Base-by-base conservation (phyloP, 2,797 vertebrate genomes). In the Pteronotus mesoamericanus region DNA sequence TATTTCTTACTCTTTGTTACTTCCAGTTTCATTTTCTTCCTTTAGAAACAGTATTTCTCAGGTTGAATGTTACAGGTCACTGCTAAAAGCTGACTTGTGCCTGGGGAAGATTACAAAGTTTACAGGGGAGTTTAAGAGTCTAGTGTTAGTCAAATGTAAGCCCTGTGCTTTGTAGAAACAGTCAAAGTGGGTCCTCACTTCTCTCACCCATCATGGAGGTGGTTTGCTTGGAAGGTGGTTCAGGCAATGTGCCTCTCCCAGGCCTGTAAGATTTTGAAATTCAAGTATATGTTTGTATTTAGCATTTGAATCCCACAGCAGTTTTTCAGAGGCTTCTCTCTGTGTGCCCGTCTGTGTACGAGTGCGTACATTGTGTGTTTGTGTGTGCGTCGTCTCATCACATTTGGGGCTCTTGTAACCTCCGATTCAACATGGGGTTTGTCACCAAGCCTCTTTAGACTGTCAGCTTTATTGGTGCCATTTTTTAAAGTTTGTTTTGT, bases 401-500 rank as follows among this genome's bases (percentile, higher is more conserved):
- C 83, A 69, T 95, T 94, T 89, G 46, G 24, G 53, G 29, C 92
- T 72, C 78, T 89, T 91, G 93, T 89, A 92, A 96, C 97, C 97
- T 92, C 71, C 96, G 74, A 39, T 89, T 90, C 89, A 96, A 94
- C 96, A 12, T 51, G 34, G 11, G 88, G 93, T 89, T 96, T 97
- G 94, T 94, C 80, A 95, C 51, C 84, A 95, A 66, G 69, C 90
- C 85, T 94, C 69, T 97, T 96, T 97, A 94, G 96, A 86, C 97
- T 97, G 94, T 97, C 97, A 97, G 89, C 95, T 98, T 98, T 92
- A 64, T 94, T 95, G 96, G 90, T 94, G 89, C 92, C 80, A 97
- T 98, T 98, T 98, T 96, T 96, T 96, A 64, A 96, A 82, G 53
- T 84, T 97, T 98, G 94, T 98, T 98, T 98, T 98, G 86, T 98